Conservation (phyloP, 2,888 invertebrate species). For the Philaethria dido region DNA sequence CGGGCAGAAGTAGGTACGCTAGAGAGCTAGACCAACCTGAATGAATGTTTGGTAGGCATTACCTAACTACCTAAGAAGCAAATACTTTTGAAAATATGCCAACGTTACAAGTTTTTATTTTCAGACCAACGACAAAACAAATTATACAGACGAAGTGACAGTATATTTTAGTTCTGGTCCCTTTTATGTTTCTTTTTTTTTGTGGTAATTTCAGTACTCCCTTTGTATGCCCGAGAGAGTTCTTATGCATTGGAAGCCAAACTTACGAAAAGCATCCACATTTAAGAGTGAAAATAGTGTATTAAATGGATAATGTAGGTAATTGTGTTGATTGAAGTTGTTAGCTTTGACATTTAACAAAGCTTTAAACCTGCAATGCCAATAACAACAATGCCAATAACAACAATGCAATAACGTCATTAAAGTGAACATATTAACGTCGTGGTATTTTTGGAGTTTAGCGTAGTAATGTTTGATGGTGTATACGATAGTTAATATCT, state of each 20-base stretch:
- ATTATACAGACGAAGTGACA: constrained; percentile 33
- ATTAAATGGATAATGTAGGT: constrained; percentile 83
- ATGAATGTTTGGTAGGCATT: constrained; percentile 3
- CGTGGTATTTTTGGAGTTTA: constrained; percentile 62
- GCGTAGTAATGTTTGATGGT: constrained; percentile 79
- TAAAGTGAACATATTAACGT: constrained; percentile 50
- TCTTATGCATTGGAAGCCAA: constrained; percentile 83
- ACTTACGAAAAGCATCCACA: constrained; percentile 82
- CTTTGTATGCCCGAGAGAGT: constrained; percentile 84
- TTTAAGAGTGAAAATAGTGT: constrained; percentile 84
- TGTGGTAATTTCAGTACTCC: constrained; percentile 79
- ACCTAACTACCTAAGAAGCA: background rate
- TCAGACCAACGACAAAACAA: constrained; percentile 27
- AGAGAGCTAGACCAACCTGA: constrained; percentile 44
- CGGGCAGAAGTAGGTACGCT: constrained; percentile 45
- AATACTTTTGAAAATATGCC: background rate
- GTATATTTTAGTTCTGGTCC: constrained; percentile 46
- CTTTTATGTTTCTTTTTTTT: constrained; percentile 61
- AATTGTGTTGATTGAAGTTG: constrained; percentile 53
- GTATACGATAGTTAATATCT: constrained; percentile 77
- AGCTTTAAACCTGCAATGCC: constrained; percentile 55
- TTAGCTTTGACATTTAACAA: constrained; percentile 45
- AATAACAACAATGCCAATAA: constrained; percentile 22
- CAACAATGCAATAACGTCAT: constrained; percentile 30
- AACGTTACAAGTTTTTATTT: constrained; percentile 8